These are phyloP conservation scores for Elaphurus davidianus DNA, from an alignment of 2,113 vertebrate species.

Conservation along the genomic window DNA sequence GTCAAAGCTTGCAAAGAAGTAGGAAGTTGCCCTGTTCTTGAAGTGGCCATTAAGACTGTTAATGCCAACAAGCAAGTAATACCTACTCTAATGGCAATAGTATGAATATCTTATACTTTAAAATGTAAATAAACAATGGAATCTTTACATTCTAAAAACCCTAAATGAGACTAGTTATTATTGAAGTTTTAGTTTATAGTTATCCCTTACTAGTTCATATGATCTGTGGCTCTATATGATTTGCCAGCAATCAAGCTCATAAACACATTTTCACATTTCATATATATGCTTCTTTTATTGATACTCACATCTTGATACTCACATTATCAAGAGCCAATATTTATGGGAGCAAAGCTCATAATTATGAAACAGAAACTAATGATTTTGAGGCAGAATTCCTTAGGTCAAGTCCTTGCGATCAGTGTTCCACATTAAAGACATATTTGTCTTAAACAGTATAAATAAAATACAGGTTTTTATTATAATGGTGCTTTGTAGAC, in stretches of 20 bases:
- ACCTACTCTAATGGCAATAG: not conserved
- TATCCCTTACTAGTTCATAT: not conserved
- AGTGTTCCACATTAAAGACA: not conserved
- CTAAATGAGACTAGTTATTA: not conserved
- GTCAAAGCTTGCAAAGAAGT: not conserved
- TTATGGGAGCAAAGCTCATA: not conserved
- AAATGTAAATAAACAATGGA: not conserved
- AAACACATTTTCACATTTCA: not conserved
- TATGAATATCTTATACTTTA: not conserved
- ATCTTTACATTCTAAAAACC: not conserved
- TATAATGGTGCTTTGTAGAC: not conserved
- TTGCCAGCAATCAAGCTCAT: not conserved
- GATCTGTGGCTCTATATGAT: not conserved
- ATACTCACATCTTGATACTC: not conserved
- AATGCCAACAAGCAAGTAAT: not conserved
- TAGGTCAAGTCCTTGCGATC: not conserved
- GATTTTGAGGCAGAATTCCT: not conserved
- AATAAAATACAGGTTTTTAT: not conserved
- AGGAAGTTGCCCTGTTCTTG: not conserved
- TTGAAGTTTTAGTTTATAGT: not conserved
- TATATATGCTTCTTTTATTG: not conserved
- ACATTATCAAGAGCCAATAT: not conserved
- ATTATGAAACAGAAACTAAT: not conserved
- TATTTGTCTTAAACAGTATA: not conserved
- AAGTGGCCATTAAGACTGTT: not conserved